These are phyloP conservation scores for Proales similis DNA, from an alignment of 1,140 invertebrate genomes.

Conservation along the genomic window DNA sequence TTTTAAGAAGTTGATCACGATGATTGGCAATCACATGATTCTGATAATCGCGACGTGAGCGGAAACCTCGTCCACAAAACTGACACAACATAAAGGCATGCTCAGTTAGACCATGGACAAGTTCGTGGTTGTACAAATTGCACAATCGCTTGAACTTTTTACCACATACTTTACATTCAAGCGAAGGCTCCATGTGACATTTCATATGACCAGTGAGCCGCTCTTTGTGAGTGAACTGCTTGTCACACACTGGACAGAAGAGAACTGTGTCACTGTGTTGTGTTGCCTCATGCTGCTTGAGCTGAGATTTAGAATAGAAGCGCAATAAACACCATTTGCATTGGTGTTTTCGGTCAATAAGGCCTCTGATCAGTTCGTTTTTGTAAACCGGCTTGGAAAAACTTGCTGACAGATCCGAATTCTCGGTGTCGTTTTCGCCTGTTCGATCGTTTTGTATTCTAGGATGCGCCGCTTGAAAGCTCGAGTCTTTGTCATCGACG, in stretches of 20 bases:
- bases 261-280: slow-evolving; percentile 29
- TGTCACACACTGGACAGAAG: slow-evolving; percentile 30
- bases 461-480: neutral
- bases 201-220: slow-evolving; percentile 34
- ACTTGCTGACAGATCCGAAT: neutral
- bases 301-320: slow-evolving; percentile 34
- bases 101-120: slow-evolving; percentile 36
- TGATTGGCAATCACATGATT: slow-evolving; percentile 36
- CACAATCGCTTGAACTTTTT: slow-evolving; percentile 36
- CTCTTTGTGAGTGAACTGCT: slow-evolving; percentile 35
- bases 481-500: neutral
- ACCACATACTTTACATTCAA: slow-evolving; percentile 36
- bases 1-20: slow-evolving; percentile 31
- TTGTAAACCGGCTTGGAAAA: neutral
- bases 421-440: neutral
- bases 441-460: neutral
- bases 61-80: slow-evolving; percentile 35
- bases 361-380: slow-evolving; percentile 29
- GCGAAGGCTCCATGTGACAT: slow-evolving; percentile 33
- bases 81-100: slow-evolving; percentile 36
- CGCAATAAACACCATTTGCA: slow-evolving; percentile 34
- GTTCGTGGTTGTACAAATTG: slow-evolving; percentile 33
- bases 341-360: slow-evolving; percentile 36
- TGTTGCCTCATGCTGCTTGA: slow-evolving; percentile 21
- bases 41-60: slow-evolving; percentile 33